Evolutionary conservation across 2,113 vertebrate genomes (phyloP).

Genomic region (Choloepus hoffmanni): DNA sequence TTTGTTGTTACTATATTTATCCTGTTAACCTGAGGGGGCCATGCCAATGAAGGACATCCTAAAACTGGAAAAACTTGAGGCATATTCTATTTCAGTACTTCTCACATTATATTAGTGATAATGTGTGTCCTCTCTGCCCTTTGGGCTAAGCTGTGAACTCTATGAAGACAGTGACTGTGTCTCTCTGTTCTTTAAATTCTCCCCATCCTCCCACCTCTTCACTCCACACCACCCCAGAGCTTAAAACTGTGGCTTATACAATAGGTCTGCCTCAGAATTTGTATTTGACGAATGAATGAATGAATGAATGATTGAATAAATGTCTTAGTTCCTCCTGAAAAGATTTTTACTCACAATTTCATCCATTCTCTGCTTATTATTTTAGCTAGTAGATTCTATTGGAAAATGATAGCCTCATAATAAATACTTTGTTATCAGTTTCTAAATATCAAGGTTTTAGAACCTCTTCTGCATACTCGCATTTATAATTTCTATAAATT

Average conservation of each 20-base stretch:
- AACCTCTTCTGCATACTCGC: not conserved
- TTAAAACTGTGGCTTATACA: not conserved
- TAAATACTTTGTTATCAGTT: not conserved
- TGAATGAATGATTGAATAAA: not conserved
- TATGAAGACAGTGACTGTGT: not conserved
- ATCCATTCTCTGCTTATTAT: not conserved
- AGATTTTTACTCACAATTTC: not conserved
- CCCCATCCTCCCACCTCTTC: not conserved
- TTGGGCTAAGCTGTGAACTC: not conserved
- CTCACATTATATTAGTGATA: not conserved
- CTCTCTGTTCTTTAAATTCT: not conserved
- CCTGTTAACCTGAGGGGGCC: not conserved
- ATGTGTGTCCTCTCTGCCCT: not conserved
- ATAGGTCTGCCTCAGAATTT: not conserved
- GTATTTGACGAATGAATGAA: not conserved
- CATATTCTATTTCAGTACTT: not conserved
- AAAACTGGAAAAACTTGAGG: not conserved
- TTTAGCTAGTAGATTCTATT: not conserved
- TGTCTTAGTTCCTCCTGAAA: slow-evolving; percentile 22
- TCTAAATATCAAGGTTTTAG: not conserved
- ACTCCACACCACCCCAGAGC: not conserved
- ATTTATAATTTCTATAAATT: not conserved
- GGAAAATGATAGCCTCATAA: not conserved
- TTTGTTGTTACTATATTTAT: not conserved
- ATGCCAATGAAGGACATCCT: not conserved